Base-by-base conservation (phyloP, 2,888 invertebrate species). In the Caenorhabditis angaria region DNA sequence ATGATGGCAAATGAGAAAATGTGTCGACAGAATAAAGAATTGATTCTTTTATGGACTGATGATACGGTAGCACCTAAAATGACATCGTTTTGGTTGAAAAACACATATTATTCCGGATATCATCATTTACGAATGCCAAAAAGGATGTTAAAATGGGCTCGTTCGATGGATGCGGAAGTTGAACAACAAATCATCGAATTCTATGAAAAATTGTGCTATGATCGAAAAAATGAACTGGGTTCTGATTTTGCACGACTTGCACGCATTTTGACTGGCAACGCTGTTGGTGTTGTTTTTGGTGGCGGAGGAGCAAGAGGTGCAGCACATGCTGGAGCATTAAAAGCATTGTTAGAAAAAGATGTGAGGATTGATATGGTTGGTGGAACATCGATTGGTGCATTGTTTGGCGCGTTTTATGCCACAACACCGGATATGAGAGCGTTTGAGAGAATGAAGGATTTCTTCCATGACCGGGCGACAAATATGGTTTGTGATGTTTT, bases 291-390 rank as follows among this genome's bases (percentile, higher is more conserved):
- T 18, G 97, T 99, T 65, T 90, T 99, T 67, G 97, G 99, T 12
- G 99, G 97, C 0, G 97, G 97, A 1, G 99, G 97, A 0, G 97
- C 97, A 0, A 90, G 97, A 66, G 99, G 99, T 0, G 94, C 95
- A 0, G 95, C 97, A 1, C 99, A 99, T 88, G 93, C 97, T 59
- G 99, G 99, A 73, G 95, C 99, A 93, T 92, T 99, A 54, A 93
- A 94, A 87, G 94, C 97, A 1, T 93, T 97, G 88, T 92, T 92
- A 90, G 95, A 99, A 88, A 94, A 94, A 12, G 96, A 95, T 8
- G 96, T 99, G 82, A 99, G 99, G 0, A 94, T 99, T 72, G 99
- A 99, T 88, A 96, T 99, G 94, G 94, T 99, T 0, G 99, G 97
- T 0, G 99, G 99, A 0, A 97, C 97, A 14, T 96, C 96, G 87